A percentile compares a stretch with the other conserved stretches of the same genome.
These are phyloP conservation scores for Phragmatobia fuliginosa DNA, from an alignment of 2,888 invertebrate species.

Conservation along the genomic window DNA sequence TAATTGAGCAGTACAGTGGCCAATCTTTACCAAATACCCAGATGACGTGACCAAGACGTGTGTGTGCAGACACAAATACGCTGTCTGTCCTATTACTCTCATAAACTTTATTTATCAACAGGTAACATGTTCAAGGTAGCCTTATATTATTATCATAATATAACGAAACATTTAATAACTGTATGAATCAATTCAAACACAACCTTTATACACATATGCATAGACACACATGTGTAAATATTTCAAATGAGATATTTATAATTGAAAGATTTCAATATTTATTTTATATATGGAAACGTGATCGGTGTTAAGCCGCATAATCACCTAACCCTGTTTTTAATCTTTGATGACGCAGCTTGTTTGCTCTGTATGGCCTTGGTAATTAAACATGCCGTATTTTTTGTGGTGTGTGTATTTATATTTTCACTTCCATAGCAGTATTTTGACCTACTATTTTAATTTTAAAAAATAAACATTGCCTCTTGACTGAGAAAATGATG, in stretches of 20 bases:
- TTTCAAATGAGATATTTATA: background rate
- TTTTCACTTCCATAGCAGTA: background rate
- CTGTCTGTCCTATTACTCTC: too few relatives aligned
- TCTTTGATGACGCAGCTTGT: slow-evolving; percentile 8
- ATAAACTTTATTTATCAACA: too few relatives aligned
- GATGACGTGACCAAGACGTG: too few relatives aligned
- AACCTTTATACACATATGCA: background rate
- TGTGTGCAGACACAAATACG: too few relatives aligned
- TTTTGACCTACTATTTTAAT: background rate
- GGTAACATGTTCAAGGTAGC: background rate
- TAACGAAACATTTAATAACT: background rate
- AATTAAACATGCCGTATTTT: slow-evolving; percentile 7
- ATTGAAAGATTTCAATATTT: background rate
- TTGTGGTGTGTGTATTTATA: background rate
- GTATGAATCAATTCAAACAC: background rate
- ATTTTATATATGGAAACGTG: background rate
- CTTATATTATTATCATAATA: background rate
- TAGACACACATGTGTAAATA: background rate
- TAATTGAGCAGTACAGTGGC: too few relatives aligned
- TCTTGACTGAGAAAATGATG: too few relatives aligned
- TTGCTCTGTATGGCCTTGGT: background rate
- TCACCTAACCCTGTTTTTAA: background rate
- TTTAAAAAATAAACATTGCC: too few relatives aligned
- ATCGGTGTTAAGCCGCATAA: slow-evolving; percentile 1
- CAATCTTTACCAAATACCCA: too few relatives aligned